Conservation (phyloP, 2,888 invertebrate species). For the Lasioglossum villosulum region DNA sequence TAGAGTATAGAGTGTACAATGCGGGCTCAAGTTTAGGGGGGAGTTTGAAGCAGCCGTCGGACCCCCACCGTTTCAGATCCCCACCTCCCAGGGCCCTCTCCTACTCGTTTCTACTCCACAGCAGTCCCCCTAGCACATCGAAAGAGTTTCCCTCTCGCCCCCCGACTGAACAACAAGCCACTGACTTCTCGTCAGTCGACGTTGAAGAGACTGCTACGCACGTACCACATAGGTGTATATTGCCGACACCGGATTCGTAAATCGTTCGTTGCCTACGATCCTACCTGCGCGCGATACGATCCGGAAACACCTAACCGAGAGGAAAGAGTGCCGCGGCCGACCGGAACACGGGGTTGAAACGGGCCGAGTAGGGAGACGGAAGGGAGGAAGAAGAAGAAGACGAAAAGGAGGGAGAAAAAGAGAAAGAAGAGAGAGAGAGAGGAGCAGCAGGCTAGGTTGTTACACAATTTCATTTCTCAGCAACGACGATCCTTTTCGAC, state of each 20-base stretch:
- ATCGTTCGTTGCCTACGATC: constrained; percentile 28
- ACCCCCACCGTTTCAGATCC: constrained; percentile 56
- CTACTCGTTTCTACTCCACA: constrained; percentile 54
- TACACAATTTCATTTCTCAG: constrained; percentile 41
- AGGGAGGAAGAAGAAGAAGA: constrained; percentile 17
- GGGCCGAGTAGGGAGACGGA: not conserved
- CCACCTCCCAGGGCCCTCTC: constrained; percentile 51
- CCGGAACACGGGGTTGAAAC: not conserved
- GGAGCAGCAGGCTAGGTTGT: not conserved
- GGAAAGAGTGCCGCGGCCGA: constrained; percentile 32
- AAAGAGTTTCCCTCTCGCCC: constrained; percentile 55
- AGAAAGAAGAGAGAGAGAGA: not conserved
- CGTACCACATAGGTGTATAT: constrained; percentile 51
- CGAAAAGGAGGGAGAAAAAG: not conserved
- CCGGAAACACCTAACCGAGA: constrained; percentile 22
- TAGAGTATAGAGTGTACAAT: constrained; percentile 24
- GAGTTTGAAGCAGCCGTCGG: constrained; percentile 56
- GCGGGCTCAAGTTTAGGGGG: constrained; percentile 33
- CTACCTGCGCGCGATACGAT: constrained; percentile 38
- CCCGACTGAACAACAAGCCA: constrained; percentile 69
- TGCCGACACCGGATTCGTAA: constrained; percentile 41
- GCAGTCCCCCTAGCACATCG: constrained; percentile 55
- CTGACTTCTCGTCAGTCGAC: constrained; percentile 72
- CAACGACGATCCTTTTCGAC: constrained; percentile 5
- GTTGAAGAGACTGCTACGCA: constrained; percentile 69